Base-by-base conservation (phyloP, 2,113 vertebrate species). In the Lonchura striata region DNA sequence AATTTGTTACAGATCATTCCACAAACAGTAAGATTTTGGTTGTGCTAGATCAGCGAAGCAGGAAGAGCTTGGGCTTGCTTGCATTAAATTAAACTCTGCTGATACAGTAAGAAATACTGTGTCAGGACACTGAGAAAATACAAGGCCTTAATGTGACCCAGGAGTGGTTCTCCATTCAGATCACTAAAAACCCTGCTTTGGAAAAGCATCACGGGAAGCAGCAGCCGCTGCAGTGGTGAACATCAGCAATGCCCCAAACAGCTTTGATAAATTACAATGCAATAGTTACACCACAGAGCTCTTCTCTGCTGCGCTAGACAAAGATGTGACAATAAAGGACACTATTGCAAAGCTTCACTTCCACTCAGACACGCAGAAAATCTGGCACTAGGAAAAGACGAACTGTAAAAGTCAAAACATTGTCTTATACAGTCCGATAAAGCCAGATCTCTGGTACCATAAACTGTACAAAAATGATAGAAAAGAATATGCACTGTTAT, bases 391-490 rank as follows among this genome's bases (percentile, higher is more conserved):
- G 88, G 97, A 97, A 96, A 89, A 95, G 65, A 94, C 52, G 53
- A 94, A 84, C 97, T 89, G 90, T 87, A 95, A 94, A 69, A 97
- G 95, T 96, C 75, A 77, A 87, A 96, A 88, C 0, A 2, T 75
- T 74, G 88, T 86, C 97, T 86, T 50, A 92, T 95, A 96, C 95
- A 80, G 92, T 59, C 95, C 30, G 41, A 93, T 93, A 96, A 97
- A 97, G 94, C 96, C 97, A 95, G 97, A 93, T 66, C 96, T 97
- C 96, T 82, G 92, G 97, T 97, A 97, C 97, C 97, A 60, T 96
- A 97, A 96, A 97, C 97, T 97, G 98, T 98, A 98, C 98, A 98
- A 98, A 97, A 97, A 97, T 88, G 72, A 97, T 97, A 98, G 95
- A 98, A 98, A 98, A 97, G 95, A 98, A 96, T 96, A 94, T 83